phyloP scores from a whole-genome alignment of 2,888 invertebrate genomes.

The Leptarthrus brevirostris region DNA sequence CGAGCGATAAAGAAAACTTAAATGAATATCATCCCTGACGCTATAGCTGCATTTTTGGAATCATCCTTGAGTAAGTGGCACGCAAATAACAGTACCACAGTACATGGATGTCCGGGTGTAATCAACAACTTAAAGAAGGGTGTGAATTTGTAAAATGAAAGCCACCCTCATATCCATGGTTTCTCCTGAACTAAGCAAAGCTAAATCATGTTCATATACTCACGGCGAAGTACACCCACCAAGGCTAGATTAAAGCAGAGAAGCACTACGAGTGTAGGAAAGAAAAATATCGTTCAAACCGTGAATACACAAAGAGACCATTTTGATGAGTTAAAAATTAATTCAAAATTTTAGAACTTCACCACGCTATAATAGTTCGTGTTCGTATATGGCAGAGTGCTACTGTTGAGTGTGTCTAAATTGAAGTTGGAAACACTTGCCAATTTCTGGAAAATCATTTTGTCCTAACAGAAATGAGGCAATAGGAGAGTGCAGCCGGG shows the following conservation, averaged over 20 bases:
- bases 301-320: background rate
- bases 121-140: background rate
- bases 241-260: background rate
- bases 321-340: background rate
- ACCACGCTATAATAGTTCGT: background rate
- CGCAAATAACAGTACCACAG: background rate
- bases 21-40: background rate
- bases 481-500: background rate
- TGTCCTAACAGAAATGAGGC: background rate
- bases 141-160: background rate
- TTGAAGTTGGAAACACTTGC: constrained; percentile 1
- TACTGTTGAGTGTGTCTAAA: background rate
- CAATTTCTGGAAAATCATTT: background rate
- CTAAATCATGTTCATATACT: background rate
- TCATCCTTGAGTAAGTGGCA: background rate
- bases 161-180: background rate
- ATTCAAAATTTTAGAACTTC: background rate
- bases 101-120: background rate
- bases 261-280: background rate
- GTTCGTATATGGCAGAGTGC: background rate
- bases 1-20: no score
- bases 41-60: background rate
- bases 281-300: background rate
- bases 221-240: background rate
- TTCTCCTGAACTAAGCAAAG: background rate